Evolutionary conservation across 2,113 vertebrate genomes (phyloP), one percentile per base, ranked within the genome.

Genomic region (Ageneiosus marmoratus): DNA sequence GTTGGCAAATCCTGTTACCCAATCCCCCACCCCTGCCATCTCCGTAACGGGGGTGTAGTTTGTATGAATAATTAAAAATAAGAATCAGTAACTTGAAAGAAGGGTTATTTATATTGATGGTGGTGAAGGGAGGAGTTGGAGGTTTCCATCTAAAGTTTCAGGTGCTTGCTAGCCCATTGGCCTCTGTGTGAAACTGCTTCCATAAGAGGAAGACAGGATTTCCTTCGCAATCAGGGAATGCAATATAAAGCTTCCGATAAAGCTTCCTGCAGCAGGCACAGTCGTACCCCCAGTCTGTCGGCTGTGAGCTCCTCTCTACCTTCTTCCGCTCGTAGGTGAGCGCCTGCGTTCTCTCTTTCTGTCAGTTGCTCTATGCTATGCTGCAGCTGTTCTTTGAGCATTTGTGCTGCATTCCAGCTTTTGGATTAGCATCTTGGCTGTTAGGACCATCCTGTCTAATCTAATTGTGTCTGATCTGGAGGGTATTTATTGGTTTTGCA

Each of bases 161-260:
- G 86, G 86, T 87, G 84, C 87, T 90, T 90, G 56, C 77, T 83
- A 92, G 93, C 92, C 92, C 89, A 98, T 98, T 99, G 97, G 98
- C 94, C 93, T 89, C 89, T 91, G 92, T 89, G 94, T 90, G 92
- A 88, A 90, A 93, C 88, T 83, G 93, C 95, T 96, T 94, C 97
- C 97, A 96, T 97, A 97, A 92, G 93, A 97, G 97, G 93, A 92
- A 91, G 89, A 85, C 82, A 87, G 85, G 81, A 91, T 94, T 93
- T 92, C 91, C 91, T 91, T 89, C 93, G 93, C 94, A 91, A 93
- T 93, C 69, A 83, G 93, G 93, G 92, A 94, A 95, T 92, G 86
- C 91, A 93, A 97, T 98, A 97, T 96, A 98, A 92, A 97, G 93
- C 93, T 92, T 95, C 91, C 92, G 89, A 78, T 80, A 74, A 87